Conservation (phyloP, 2,797 vertebrate genomes). For the Orestias chungarensis region DNA sequence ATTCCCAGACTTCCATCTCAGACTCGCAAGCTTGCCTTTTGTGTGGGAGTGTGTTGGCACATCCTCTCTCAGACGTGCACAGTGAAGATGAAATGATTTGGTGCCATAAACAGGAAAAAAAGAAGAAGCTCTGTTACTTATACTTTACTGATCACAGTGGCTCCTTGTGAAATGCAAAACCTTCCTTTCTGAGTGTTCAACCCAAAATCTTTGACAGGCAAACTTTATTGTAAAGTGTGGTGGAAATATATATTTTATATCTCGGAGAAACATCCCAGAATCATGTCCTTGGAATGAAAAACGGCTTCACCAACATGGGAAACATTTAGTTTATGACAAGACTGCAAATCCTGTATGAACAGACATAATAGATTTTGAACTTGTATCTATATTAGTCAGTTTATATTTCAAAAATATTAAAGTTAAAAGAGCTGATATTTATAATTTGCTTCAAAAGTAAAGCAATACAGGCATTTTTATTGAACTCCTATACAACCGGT, state of each 20-base stretch:
- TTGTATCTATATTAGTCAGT: neutral
- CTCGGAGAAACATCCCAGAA: slow-evolving; percentile 20
- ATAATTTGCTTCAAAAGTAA: neutral
- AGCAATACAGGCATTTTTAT: too few relatives aligned
- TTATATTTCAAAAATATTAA: neutral
- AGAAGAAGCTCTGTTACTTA: neutral
- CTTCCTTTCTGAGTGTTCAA: neutral
- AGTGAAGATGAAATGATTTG: slow-evolving; percentile 7
- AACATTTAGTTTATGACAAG: neutral
- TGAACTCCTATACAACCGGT: too few relatives aligned
- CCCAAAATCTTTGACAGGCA: slow-evolving; percentile 18
- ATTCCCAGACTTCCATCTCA: slow-evolving; percentile 48
- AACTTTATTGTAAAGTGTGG: slow-evolving; percentile 9
- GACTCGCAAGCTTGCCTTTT: slow-evolving; percentile 23
- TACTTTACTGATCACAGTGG: neutral
- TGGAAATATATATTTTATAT: slow-evolving; percentile 11
- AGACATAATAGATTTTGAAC: neutral
- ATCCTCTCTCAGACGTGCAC: slow-evolving; percentile 18
- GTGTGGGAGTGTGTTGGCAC: slow-evolving; percentile 30
- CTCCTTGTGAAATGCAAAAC: neutral
- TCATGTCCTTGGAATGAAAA: neutral
- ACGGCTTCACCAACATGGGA: neutral
- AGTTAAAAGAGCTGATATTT: neutral
- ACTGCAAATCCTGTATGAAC: neutral
- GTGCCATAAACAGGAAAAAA: neutral